Conservation (phyloP, 2,113 vertebrate genomes). For the Mola mola region DNA sequence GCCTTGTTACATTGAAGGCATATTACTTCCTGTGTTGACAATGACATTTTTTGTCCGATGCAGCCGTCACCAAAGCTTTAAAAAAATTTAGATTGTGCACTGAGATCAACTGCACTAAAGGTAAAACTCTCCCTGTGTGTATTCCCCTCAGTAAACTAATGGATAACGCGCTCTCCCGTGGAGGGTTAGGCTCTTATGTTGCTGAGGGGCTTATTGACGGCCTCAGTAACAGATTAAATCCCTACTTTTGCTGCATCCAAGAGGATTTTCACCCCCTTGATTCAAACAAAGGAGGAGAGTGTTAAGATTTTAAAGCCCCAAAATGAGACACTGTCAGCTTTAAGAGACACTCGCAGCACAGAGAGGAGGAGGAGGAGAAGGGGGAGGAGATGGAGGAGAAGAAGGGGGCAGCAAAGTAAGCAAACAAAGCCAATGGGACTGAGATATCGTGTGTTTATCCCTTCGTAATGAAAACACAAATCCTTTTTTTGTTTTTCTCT, state of each 20-base stretch:
- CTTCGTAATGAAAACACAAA: constrained; percentile 62
- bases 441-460: constrained; percentile 59
- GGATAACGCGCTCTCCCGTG: constrained; percentile 16
- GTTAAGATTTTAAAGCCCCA: constrained; percentile 34
- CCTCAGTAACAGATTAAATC: constrained; percentile 40
- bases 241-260: constrained; percentile 41
- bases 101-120: no score
- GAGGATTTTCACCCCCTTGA: constrained; percentile 58
- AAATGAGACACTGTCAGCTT: constrained; percentile 38
- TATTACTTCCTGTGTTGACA: no score
- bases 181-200: constrained; percentile 15
- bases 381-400: no score
- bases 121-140: no score
- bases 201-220: constrained; percentile 48
- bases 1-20: no score
- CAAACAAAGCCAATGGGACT: constrained; percentile 62
- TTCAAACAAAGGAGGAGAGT: constrained; percentile 43
- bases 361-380: constrained; percentile 27
- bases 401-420: constrained; percentile 50
- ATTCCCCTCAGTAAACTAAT: neutral
- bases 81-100: no score
- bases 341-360: constrained; percentile 48
- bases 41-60: no score
- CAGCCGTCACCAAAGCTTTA: no score
- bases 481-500: constrained; percentile 47